These are phyloP conservation scores for Suricata suricatta DNA, from an alignment of 2,113 vertebrate genomes.

Conservation along the genomic window DNA sequence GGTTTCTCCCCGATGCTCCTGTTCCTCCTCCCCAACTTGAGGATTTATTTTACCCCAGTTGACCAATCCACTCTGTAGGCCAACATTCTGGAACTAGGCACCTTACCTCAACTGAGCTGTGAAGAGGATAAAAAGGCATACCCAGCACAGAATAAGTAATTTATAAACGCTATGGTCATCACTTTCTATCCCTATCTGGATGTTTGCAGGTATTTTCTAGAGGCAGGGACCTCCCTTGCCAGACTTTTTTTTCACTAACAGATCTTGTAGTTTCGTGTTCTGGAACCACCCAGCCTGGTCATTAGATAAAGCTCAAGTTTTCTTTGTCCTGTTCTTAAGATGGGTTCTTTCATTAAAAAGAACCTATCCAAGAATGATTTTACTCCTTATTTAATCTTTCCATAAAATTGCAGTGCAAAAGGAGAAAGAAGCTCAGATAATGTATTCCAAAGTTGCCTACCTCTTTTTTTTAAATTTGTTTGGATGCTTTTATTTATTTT, in stretches of 20 bases:
- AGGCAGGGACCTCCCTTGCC: not conserved
- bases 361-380: not conserved
- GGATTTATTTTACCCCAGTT: not conserved
- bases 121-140: not conserved
- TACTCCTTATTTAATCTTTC: slow-evolving; percentile 31
- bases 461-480: not conserved
- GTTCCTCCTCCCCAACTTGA: not conserved
- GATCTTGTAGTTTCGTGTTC: slow-evolving; percentile 5
- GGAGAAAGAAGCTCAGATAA: not conserved
- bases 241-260: not conserved
- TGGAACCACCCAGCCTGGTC: not conserved
- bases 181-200: not conserved
- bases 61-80: not conserved
- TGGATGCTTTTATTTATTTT: no score
- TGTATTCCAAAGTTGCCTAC: not conserved
- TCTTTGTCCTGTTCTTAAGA: slow-evolving; percentile 5
- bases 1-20: not conserved
- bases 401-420: slow-evolving; percentile 23
- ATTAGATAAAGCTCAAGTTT: not conserved
- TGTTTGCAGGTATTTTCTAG: not conserved
- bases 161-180: not conserved
- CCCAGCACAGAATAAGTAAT: not conserved
- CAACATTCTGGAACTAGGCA: not conserved
- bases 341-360: slow-evolving; percentile 24
- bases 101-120: not conserved